phyloP scores from a whole-genome alignment of 2,113 vertebrate genomes.

The Prunella fulvescens region DNA sequence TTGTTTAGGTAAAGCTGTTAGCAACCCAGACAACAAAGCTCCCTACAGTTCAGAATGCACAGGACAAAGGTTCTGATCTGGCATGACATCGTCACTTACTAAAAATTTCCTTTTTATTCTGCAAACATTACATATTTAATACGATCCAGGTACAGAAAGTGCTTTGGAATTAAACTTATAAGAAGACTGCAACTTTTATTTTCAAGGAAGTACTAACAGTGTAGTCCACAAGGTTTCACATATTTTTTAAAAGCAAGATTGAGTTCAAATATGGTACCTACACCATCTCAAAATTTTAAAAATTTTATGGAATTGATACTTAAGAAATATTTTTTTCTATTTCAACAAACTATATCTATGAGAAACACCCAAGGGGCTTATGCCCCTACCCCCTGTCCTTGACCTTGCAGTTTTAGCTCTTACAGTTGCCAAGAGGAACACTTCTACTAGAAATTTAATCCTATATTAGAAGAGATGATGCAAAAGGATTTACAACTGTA shows the following conservation, averaged over 20 bases:
- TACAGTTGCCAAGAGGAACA: neutral
- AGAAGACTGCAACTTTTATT: neutral
- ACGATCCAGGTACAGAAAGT: neutral
- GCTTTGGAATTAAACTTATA: neutral
- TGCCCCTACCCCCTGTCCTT: accelerated
- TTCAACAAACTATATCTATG: neutral
- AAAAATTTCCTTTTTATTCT: neutral
- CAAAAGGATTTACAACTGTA: neutral
- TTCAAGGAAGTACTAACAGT: neutral
- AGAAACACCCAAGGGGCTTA: neutral
- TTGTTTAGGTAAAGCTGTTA: neutral
- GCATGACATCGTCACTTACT: neutral
- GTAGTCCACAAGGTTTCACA: neutral
- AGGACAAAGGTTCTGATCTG: neutral
- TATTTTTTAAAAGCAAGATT: neutral
- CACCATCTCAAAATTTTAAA: neutral
- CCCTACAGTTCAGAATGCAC: neutral
- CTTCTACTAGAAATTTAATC: neutral
- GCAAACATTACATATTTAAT: neutral
- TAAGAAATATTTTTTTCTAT: neutral
- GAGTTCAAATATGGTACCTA: neutral
- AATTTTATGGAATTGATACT: neutral
- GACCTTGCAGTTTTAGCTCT: neutral
- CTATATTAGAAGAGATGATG: neutral
- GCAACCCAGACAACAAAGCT: neutral